Conservation (phyloP, 2,888 invertebrate species). For the Phlogophora meticulosa region DNA sequence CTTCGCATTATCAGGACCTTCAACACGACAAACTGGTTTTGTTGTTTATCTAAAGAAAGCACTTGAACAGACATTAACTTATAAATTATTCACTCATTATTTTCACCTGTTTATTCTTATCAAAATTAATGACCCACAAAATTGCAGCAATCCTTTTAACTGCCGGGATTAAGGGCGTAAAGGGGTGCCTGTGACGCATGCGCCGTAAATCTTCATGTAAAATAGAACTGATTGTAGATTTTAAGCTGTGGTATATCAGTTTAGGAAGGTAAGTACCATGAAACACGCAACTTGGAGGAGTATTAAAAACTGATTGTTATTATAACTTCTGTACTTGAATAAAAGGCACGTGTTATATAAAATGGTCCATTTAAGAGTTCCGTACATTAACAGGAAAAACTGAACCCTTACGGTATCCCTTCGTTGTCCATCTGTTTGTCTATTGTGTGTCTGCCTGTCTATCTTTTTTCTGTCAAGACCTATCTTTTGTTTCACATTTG, state of each 20-base stretch:
- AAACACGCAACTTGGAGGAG: slow-evolving; percentile 16
- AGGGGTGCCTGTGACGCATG: neutral
- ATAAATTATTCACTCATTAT: slow-evolving; percentile 10
- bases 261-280: slow-evolving; percentile 3
- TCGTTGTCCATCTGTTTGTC: too few relatives aligned
- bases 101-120: slow-evolving; percentile 21
- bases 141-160: slow-evolving; percentile 14
- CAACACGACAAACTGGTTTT: neutral
- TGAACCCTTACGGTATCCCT: too few relatives aligned
- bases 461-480: too few relatives aligned
- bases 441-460: too few relatives aligned
- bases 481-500: too few relatives aligned
- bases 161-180: neutral
- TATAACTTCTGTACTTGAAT: neutral
- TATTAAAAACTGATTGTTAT: slow-evolving; percentile 30
- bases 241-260: slow-evolving; percentile 1
- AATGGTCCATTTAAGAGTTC: neutral
- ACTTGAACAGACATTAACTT: neutral
- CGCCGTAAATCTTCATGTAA: slow-evolving; percentile 8
- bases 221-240: slow-evolving; percentile 28
- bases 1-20: neutral
- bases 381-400: too few relatives aligned
- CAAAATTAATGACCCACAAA: slow-evolving; percentile 38
- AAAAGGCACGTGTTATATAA: neutral
- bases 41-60: neutral